phyloP scores from a whole-genome alignment of 1,140 invertebrate genomes.

The Drosophila bocqueti region DNA sequence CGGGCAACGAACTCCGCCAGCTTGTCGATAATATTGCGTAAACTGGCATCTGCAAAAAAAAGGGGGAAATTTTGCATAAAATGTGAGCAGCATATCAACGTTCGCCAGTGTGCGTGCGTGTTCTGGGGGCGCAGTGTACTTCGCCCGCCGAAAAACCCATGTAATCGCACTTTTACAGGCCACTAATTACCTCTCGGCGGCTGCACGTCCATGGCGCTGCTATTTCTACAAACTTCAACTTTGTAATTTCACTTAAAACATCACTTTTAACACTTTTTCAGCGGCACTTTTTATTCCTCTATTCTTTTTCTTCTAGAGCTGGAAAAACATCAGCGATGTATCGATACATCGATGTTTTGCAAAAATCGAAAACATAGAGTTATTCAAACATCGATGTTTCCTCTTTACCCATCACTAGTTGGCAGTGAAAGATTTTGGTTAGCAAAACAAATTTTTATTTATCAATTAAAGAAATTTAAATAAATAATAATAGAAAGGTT shows the following conservation, averaged over 20 bases:
- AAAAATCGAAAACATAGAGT: too few relatives aligned
- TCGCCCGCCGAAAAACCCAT: not conserved
- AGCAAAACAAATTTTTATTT: too few relatives aligned
- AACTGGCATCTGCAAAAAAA: constrained; percentile 70
- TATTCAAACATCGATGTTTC: too few relatives aligned
- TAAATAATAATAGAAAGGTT: too few relatives aligned
- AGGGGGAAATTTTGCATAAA: constrained; percentile 16
- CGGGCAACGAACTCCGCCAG: constrained; percentile 98
- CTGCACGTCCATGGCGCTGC: constrained; percentile 62
- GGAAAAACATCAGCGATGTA: too few relatives aligned
- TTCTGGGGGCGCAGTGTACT: constrained; percentile 1
- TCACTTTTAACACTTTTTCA: constrained; percentile 57
- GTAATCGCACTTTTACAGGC: not conserved
- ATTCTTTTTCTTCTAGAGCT: not conserved
- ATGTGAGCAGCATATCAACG: constrained; percentile 36
- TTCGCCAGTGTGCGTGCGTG: constrained; percentile 19
- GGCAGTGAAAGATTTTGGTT: too few relatives aligned
- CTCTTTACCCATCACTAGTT: too few relatives aligned
- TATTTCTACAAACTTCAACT: constrained; percentile 47
- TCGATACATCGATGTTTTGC: too few relatives aligned
- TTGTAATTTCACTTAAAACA: constrained; percentile 43
- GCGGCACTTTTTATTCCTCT: constrained; percentile 43
- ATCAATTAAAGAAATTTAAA: too few relatives aligned
- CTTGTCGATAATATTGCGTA: constrained; percentile 97
- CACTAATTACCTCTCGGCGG: constrained; percentile 57